Evolutionary conservation across 2,888 invertebrate genomes (phyloP), one percentile per base, ranked within the genome.

Genomic region (Falcaria lacertinaria): DNA sequence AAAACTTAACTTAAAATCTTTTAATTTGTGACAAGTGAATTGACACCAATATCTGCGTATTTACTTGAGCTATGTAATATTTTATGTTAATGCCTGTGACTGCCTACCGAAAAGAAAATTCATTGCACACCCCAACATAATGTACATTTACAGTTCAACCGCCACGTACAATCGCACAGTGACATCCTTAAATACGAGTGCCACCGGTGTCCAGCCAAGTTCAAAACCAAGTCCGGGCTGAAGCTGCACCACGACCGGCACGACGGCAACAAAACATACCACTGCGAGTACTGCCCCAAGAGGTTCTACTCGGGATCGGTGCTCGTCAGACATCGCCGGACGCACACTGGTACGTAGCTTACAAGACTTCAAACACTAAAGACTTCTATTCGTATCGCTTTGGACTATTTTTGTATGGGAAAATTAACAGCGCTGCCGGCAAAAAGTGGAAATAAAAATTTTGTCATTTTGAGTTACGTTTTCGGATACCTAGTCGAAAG

Each of bases 251-350:
- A 39, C 2, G 58, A 79, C 52, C 64, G 69, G 1, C 90, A 91
- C 62, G 81, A 82, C 33, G 87, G 83, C 11, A 71, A 63, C 28
- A 72, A 79, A 2, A 73, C 76, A 0, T 57, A 76, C 39, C 64
- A 67, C 33, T 91, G 91, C 58, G 78, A 84, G 47, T 75, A 59
- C 52, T 91, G 91, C 52, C 60, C 64, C 1, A 76, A 73, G 25
- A 74, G 67, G 33, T 91, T 90, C 54, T 86, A 74, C 50, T 68
- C 76, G 1, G 42, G 43, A 0, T 53, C 74, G 17, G 83, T 83
- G 33, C 69, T 90, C 7, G 71, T 75, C 39, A 79, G 85, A 47
- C 90, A 91, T 59, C 69, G 82, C 4, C 56, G 86, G 0, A 73
- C 60, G 17, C 90, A 90, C 47, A 90, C 90, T 33, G 90, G 90